A percentile compares a stretch with the other conserved stretches of the same genome.
These are phyloP conservation scores for Ptychodera flava DNA, from an alignment of 35 echinoderm and acorn worm species.

Conservation along the genomic window DNA sequence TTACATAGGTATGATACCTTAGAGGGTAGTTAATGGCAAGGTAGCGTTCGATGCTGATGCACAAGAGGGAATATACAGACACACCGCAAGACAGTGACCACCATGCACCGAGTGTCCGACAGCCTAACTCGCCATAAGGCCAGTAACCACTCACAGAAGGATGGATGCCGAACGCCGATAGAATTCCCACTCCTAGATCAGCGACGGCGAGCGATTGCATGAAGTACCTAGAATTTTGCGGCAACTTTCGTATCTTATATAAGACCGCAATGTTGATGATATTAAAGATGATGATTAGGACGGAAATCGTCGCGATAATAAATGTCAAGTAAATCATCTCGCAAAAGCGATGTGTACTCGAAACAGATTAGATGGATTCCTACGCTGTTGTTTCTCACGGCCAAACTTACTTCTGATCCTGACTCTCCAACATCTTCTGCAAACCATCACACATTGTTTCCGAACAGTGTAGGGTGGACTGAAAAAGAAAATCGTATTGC, in stretches of 20 bases:
- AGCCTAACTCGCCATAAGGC: background rate
- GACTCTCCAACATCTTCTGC: too few species aligned
- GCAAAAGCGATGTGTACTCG: too few species aligned
- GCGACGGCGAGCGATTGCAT: background rate
- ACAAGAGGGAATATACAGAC: background rate
- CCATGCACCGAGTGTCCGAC: background rate
- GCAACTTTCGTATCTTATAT: background rate
- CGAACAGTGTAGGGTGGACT: too few species aligned
- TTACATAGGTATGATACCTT: background rate
- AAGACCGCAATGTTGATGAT: background rate
- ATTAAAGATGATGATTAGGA: background rate
- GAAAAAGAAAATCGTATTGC: too few species aligned
- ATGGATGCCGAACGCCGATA: background rate
- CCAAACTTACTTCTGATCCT: too few species aligned
- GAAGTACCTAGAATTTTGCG: background rate
- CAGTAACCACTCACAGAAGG: background rate
- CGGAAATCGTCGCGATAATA: background rate
- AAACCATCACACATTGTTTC: too few species aligned
- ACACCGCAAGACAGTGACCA: background rate
- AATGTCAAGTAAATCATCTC: background rate
- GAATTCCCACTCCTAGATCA: background rate
- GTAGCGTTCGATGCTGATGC: background rate
- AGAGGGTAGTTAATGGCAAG: background rate
- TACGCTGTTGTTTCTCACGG: too few species aligned
- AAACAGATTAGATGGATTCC: too few species aligned